Base-by-base conservation (phyloP, 2,888 invertebrate species). In the Aplocera efformata region DNA sequence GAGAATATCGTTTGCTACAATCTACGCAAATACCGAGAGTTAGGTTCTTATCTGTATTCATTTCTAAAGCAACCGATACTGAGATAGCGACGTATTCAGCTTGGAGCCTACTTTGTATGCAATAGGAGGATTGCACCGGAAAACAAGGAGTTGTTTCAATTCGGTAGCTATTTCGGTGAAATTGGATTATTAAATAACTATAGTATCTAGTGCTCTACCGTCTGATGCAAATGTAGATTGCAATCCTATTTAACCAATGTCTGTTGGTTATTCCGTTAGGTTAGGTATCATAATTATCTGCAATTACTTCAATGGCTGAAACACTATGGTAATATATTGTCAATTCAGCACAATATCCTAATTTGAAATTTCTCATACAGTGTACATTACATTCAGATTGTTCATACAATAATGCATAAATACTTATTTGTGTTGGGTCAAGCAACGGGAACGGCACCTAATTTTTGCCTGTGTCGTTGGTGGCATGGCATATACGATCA, bases 91-190 rank as follows among this genome's bases (percentile, higher is more conserved):
- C 26, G 43, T 30, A 48, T 38, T 40, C 32, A 31, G 41, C 35
- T 27, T 21, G 17, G 17, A 13, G 32, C 41, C 5, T 54, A 36
- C 42, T 54, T 52, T 48, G 51, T 52, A 54, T 54, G 50, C 54
- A 50, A 50, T 38, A 27, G 35, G 36, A 46, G 30, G 43, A 37
- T 37, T 45, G 46, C 25, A 44, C 29, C 30, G 42, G 36, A 40
- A 38, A 40, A 45, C 47, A 40, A 45, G 48, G 49, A 52, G 42
- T 41, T 42, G 35, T 47, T 48, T 42, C 35, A 37, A 43, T 42
- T 36, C 26, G 30, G 35, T 32, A 11, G 30, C 37, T 34, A 30
- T 52, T 44, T 27, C 20, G 29, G 36, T 10, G 32, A 47, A 38
- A 49, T 49, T 49, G 38, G 30, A 48, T 36, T 45, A 44, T 32